phyloP scores from a whole-genome alignment of 2,113 vertebrate genomes.

The Crotophaga sulcirostris region DNA sequence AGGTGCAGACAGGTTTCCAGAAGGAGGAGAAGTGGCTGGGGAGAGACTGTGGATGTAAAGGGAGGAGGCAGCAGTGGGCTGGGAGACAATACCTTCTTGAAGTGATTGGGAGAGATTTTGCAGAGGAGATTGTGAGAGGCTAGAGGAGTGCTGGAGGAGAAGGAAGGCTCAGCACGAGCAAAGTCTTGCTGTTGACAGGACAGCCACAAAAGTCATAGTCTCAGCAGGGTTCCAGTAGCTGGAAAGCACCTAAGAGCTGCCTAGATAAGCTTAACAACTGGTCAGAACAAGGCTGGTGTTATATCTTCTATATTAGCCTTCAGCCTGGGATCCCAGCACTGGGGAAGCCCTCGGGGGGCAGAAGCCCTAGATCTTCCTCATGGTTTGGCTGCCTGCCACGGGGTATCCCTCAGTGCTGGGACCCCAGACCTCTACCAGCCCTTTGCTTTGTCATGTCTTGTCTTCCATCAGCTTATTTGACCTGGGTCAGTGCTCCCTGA shows the following conservation, averaged over 20 bases:
- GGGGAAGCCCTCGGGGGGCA: background rate
- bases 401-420: background rate
- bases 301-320: background rate
- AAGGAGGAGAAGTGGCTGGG: background rate
- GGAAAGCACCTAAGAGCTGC: background rate
- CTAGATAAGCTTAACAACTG: background rate
- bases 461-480: background rate
- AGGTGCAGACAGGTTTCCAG: background rate
- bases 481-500: background rate
- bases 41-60: background rate
- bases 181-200: background rate
- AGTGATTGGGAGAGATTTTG: background rate
- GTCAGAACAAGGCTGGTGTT: background rate
- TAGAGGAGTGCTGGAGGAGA: background rate
- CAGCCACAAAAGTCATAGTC: rapidly evolving
- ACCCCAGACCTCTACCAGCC: background rate
- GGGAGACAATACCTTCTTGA: background rate
- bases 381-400: background rate
- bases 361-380: background rate
- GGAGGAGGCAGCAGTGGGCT: background rate
- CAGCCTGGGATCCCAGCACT: background rate
- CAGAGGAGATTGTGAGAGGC: background rate
- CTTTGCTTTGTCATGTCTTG: background rate
- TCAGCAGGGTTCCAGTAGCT: background rate
- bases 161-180: background rate